phyloP scores from a whole-genome alignment of 2,113 vertebrate species.

The Nanorana parkeri region DNA sequence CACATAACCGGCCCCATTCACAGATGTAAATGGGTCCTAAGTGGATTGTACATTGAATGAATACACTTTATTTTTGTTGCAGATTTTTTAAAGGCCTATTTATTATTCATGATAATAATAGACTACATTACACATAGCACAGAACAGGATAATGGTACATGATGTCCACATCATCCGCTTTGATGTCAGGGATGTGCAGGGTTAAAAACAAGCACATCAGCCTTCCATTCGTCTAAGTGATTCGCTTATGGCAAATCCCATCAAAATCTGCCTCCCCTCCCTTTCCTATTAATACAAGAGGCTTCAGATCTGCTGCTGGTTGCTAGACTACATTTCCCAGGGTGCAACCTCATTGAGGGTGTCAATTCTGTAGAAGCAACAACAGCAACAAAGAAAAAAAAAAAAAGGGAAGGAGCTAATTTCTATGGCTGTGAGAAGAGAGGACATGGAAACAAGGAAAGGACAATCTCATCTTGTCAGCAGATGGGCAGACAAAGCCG shows the following conservation, averaged over 20 bases:
- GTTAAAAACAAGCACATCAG: background rate
- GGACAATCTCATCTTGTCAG: slow-evolving; percentile 7
- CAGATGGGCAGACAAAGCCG: slow-evolving; percentile 35
- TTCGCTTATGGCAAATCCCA: background rate
- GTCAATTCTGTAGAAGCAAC: background rate
- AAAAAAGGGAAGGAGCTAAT: background rate
- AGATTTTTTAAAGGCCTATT: too few species aligned
- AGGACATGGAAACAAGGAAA: background rate
- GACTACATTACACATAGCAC: too few species aligned
- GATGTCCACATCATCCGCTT: too few species aligned
- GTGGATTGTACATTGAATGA: too few species aligned
- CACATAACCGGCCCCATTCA: too few species aligned
- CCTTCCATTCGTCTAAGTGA: background rate
- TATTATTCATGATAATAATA: too few species aligned
- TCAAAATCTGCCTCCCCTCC: background rate
- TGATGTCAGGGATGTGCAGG: background rate
- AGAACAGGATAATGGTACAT: too few species aligned
- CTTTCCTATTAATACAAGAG: background rate
- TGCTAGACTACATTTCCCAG: slow-evolving; percentile 5
- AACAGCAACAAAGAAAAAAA: background rate
- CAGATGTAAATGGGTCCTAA: too few species aligned
- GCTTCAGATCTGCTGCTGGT: background rate
- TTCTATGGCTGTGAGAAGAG: background rate
- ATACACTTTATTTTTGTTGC: too few species aligned
- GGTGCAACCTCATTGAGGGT: background rate